phyloP scores from a whole-genome alignment of 2,113 vertebrate species.

The Dicerorhinus sumatrensis region DNA sequence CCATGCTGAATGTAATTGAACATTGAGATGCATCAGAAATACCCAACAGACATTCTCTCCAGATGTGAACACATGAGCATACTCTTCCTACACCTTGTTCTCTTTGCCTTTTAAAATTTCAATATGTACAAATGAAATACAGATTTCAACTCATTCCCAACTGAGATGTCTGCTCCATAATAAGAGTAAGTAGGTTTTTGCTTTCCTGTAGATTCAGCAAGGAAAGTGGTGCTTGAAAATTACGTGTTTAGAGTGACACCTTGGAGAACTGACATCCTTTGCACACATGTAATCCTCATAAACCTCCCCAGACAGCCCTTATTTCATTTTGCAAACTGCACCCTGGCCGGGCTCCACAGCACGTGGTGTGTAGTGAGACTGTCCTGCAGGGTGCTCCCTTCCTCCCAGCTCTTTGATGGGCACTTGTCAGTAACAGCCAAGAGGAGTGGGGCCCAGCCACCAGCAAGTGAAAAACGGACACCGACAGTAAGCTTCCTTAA shows the following conservation, averaged over 20 bases:
- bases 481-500: background rate
- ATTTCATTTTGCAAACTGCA: constrained; percentile 79
- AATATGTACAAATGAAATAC: constrained; percentile 54
- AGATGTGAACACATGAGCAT: constrained; percentile 23
- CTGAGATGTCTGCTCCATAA: constrained; percentile 24
- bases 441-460: background rate
- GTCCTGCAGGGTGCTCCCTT: background rate
- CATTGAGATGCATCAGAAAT: background rate
- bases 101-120: constrained; percentile 54
- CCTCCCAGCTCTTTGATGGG: background rate
- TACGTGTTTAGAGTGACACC: constrained; percentile 72
- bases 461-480: background rate
- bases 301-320: constrained; percentile 70
- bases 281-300: constrained; percentile 62
- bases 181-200: constrained; percentile 16
- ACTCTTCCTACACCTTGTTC: constrained; percentile 26
- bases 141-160: constrained; percentile 56
- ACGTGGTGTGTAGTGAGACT: constrained; percentile 36
- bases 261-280: constrained; percentile 71
- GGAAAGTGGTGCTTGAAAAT: background rate
- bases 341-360: constrained; percentile 57
- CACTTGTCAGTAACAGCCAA: constrained; percentile 68
- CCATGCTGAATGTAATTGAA: background rate
- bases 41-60: background rate
- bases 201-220: constrained; percentile 38